A percentile compares a stretch with the other conserved stretches of the same genome.
Conservation (phyloP, 1,140 invertebrate genomes). For the Tetramorium alpestre region DNA sequence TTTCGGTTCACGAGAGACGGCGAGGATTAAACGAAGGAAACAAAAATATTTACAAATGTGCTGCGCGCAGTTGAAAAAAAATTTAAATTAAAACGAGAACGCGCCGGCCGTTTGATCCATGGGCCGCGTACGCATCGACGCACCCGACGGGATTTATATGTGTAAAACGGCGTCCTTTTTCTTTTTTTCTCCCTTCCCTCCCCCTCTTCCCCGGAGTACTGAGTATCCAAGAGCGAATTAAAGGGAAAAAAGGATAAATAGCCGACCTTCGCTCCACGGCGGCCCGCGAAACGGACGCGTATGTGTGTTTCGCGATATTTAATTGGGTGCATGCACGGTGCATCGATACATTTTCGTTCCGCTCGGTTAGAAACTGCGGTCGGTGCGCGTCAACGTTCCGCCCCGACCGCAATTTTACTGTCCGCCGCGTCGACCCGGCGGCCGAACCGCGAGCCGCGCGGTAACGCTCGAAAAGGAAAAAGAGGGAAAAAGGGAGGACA, state of each 20-base stretch:
- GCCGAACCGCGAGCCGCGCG: background rate
- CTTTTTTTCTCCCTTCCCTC: background rate
- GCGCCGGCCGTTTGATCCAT: constrained; percentile 10
- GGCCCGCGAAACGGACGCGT: constrained; percentile 1
- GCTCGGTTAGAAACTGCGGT: constrained; percentile 69
- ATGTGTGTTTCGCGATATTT: constrained; percentile 58
- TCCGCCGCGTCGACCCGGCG: constrained; percentile 14
- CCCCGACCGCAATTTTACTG: constrained; percentile 68
- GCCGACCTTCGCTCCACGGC: constrained; percentile 6
- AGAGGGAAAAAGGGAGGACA: background rate
- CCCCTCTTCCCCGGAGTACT: background rate
- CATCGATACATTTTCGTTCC: constrained; percentile 69
- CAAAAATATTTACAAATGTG: constrained; percentile 43
- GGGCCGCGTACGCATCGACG: background rate
- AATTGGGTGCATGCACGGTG: constrained; percentile 59
- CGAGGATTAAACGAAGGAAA: constrained; percentile 36
- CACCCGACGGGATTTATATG: constrained; percentile 55
- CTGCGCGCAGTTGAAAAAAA: constrained; percentile 13
- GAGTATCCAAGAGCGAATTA: constrained; percentile 4
- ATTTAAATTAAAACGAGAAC: constrained; percentile 50
- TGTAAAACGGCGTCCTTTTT: constrained; percentile 25
- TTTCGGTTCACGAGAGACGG: constrained; percentile 15
- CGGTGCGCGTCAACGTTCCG: constrained; percentile 63
- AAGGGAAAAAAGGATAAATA: constrained; percentile 25
- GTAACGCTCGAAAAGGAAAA: constrained; percentile 1